Evolutionary conservation across 2,113 vertebrate species (phyloP).

Genomic region (Lophochroa leadbeateri): DNA sequence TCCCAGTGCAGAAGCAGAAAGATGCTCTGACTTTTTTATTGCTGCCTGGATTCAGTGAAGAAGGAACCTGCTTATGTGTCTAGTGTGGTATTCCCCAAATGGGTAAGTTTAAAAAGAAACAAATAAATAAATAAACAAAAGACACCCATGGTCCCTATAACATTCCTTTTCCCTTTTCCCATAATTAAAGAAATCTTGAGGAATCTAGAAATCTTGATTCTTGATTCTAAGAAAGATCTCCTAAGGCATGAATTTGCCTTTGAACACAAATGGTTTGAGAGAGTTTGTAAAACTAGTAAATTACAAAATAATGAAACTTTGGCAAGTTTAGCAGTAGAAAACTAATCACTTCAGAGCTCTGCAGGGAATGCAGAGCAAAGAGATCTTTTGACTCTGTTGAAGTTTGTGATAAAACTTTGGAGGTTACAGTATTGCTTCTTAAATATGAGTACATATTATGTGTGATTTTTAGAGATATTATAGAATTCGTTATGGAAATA

Average conservation of each 20-base stretch:
- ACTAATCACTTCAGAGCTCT: not conserved
- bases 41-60: not conserved
- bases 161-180: not conserved
- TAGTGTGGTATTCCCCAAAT: not conserved
- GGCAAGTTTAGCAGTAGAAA: not conserved
- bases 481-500: not conserved
- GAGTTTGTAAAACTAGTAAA: not conserved
- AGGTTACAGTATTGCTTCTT: not conserved
- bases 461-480: not conserved
- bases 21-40: not conserved
- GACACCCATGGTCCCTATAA: fast-evolving
- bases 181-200: not conserved
- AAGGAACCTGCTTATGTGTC: not conserved
- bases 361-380: not conserved
- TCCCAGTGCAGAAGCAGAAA: not conserved
- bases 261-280: not conserved
- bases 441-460: not conserved
- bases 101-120: not conserved
- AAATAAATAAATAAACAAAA: not conserved
- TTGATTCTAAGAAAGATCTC: not conserved
- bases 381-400: not conserved
- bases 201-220: not conserved
- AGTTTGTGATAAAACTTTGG: not conserved
- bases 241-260: not conserved
- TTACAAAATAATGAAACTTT: not conserved